Evolutionary conservation across 1,140 invertebrate species (phyloP).

Genomic region (Helicorthomorpha holstii): DNA sequence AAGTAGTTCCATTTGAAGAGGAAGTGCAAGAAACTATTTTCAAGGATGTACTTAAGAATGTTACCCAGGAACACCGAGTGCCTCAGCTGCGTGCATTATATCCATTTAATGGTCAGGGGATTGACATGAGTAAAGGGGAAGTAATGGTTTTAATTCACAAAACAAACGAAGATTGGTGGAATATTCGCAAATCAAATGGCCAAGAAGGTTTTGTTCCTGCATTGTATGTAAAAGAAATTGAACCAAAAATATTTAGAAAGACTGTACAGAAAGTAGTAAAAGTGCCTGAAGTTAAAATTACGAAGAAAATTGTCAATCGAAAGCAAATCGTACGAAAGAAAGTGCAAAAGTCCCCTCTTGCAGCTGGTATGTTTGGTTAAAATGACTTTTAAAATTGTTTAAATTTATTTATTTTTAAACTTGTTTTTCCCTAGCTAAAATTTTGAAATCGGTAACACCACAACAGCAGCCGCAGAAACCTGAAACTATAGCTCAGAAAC

Average conservation of each 20-base stretch:
- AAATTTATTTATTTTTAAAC: too few relatives aligned
- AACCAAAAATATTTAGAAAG: constrained; percentile 63
- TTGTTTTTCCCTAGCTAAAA: too few relatives aligned
- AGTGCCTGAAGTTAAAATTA: constrained; percentile 59
- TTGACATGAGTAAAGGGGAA: constrained; percentile 80
- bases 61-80: constrained; percentile 67
- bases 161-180: constrained; percentile 98
- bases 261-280: constrained; percentile 66
- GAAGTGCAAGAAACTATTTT: constrained; percentile 81
- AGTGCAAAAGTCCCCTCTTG: background rate
- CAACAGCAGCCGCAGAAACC: background rate
- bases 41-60: constrained; percentile 58
- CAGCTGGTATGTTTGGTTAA: too few relatives aligned
- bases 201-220: constrained; percentile 93
- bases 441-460: too few relatives aligned
- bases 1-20: constrained; percentile 68
- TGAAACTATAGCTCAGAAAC: background rate
- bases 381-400: too few relatives aligned
- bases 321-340: constrained; percentile 2
- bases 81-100: constrained; percentile 77
- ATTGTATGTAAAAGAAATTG: constrained; percentile 88
- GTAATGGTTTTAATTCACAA: constrained; percentile 82
- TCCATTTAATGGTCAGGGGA: constrained; percentile 82
- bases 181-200: constrained; percentile 74
- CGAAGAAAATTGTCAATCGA: constrained; percentile 68